phyloP scores from a whole-genome alignment of 2,888 invertebrate species.

The Isotomurus palustris region DNA sequence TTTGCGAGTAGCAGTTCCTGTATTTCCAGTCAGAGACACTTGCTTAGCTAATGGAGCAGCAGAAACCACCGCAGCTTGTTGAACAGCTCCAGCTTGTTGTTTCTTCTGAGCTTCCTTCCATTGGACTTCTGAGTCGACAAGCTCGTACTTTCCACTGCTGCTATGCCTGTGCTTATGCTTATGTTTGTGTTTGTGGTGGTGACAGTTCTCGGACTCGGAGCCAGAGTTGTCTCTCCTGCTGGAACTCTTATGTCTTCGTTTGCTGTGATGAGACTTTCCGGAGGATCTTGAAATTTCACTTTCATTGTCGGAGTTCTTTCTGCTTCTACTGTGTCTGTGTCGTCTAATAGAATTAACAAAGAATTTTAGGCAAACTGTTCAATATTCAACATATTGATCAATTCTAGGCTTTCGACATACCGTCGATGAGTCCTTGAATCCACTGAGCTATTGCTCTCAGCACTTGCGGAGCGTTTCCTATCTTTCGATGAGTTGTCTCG shows the following conservation, averaged over 20 bases:
- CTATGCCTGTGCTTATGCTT: slow-evolving; percentile 45
- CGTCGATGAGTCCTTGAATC: slow-evolving; percentile 74
- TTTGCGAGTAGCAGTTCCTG: slow-evolving; percentile 26
- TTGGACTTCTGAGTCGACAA: slow-evolving; percentile 81
- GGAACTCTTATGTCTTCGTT: slow-evolving; percentile 62
- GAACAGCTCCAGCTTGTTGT: slow-evolving; percentile 58
- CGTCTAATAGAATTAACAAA: slow-evolving; percentile 47
- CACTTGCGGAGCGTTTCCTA: slow-evolving; percentile 59
- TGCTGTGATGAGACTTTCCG: slow-evolving; percentile 69
- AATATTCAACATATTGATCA: background rate
- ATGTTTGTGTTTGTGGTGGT: slow-evolving; percentile 49
- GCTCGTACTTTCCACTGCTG: slow-evolving; percentile 56
- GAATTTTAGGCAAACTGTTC: slow-evolving; percentile 3
- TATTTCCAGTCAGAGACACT: background rate
- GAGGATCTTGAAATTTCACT: slow-evolving; percentile 83
- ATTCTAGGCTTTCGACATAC: slow-evolving; percentile 54
- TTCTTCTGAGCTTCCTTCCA: slow-evolving; percentile 83
- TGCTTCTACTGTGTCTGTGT: slow-evolving; percentile 69
- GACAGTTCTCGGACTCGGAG: slow-evolving; percentile 65
- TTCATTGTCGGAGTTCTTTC: slow-evolving; percentile 81
- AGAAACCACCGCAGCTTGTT: slow-evolving; percentile 57
- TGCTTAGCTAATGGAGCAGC: slow-evolving; percentile 20
- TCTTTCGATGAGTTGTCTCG: slow-evolving; percentile 35
- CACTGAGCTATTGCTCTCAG: slow-evolving; percentile 84
- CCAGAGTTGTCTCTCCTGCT: slow-evolving; percentile 68